phyloP scores from a whole-genome alignment of 2,797 vertebrate species.

The Macropodus opercularis region DNA sequence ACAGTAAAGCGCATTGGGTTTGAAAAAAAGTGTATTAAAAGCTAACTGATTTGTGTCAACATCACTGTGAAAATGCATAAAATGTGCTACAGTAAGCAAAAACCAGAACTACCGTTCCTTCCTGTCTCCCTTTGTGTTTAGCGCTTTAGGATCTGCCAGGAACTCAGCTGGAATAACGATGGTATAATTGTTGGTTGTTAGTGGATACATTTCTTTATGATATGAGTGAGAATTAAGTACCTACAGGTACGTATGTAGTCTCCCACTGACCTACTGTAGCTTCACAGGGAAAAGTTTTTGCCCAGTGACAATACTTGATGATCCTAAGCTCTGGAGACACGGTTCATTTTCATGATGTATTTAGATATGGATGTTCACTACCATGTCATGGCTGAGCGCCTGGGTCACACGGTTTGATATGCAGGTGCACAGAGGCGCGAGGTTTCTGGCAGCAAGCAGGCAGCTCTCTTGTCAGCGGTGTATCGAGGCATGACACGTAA shows the following conservation, averaged over 20 bases:
- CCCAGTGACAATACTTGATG: constrained; percentile 4
- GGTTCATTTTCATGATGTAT: constrained; percentile 39
- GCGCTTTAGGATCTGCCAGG: constrained; percentile 24
- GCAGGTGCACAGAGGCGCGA: constrained; percentile 69
- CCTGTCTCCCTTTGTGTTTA: constrained; percentile 34
- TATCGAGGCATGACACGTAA: constrained; percentile 68
- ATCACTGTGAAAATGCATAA: no score
- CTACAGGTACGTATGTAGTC: constrained; percentile 29
- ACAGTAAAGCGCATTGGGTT: no score
- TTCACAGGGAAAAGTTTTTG: constrained; percentile 6
- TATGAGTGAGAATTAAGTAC: no score
- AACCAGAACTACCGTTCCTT: constrained; percentile 6
- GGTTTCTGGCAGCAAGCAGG: constrained; percentile 69
- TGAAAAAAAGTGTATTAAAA: no score
- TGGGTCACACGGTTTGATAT: constrained; percentile 73
- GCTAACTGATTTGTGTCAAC: no score
- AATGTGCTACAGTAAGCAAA: not conserved
- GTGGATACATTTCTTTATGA: no score
- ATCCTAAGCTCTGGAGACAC: constrained; percentile 21
- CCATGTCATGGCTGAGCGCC: constrained; percentile 57
- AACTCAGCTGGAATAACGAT: constrained; percentile 54
- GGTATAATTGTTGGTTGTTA: constrained; percentile 44
- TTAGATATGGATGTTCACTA: constrained; percentile 55
- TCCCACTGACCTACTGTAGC: not conserved
- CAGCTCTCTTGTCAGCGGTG: constrained; percentile 71